phyloP scores from a whole-genome alignment of 2,888 invertebrate genomes.

The Nephrotoma guestfalica region DNA sequence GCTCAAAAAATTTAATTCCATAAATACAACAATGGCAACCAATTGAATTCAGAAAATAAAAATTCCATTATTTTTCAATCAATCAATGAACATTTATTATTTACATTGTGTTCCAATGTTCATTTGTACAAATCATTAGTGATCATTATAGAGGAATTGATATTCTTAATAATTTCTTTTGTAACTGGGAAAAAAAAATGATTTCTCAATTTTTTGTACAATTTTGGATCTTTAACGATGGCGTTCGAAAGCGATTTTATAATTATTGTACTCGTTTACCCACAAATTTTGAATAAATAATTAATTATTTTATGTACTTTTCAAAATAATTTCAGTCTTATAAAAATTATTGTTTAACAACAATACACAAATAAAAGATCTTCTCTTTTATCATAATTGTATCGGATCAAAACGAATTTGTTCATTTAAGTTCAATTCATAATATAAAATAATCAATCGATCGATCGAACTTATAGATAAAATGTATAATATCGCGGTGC shows the following conservation, averaged over 20 bases:
- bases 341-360: not conserved
- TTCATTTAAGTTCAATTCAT: conserved; percentile 4
- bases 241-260: not conserved
- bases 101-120: not conserved
- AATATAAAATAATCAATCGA: not conserved
- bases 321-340: not conserved
- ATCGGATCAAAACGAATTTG: not conserved
- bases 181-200: not conserved
- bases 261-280: not conserved
- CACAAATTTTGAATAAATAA: not conserved
- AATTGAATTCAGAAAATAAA: not conserved
- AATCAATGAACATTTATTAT: not conserved
- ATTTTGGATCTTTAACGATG: not conserved
- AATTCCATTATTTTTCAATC: not conserved
- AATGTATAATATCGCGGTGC: not conserved
- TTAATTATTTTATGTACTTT: not conserved
- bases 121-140: not conserved
- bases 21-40: not conserved
- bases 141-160: not conserved
- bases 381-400: not conserved
- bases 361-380: not conserved
- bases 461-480: not conserved
- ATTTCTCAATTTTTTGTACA: not conserved
- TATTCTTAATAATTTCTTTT: not conserved
- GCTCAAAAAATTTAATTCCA: not conserved